Evolutionary conservation across 2,888 invertebrate genomes (phyloP).

Genomic region (Torymus auratus): DNA sequence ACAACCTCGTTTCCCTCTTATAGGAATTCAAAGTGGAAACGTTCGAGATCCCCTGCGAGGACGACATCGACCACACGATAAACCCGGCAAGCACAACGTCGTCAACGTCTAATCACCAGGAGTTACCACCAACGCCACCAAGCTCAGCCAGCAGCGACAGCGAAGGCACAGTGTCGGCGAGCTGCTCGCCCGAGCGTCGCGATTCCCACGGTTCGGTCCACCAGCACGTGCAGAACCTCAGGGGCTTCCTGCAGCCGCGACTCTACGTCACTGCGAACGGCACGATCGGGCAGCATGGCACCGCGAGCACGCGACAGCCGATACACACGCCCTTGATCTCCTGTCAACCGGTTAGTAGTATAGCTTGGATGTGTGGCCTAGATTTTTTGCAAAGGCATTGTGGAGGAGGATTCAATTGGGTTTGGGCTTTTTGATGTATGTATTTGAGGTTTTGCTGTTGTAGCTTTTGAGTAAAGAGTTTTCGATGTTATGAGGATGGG

Average conservation of each 20-base stretch:
- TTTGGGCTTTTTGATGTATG: no score
- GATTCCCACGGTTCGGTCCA: conserved; percentile 71
- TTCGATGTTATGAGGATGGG: no score
- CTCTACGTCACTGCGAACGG: conserved; percentile 68
- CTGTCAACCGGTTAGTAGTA: conserved; percentile 85
- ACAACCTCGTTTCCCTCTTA: not conserved
- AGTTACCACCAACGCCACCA: conserved; percentile 91
- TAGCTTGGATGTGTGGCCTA: not conserved
- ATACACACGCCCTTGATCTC: conserved; percentile 93
- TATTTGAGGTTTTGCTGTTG: no score
- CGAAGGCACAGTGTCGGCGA: conserved; percentile 85
- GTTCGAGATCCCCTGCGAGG: conserved; percentile 41
- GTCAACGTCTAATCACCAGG: conserved; percentile 2
- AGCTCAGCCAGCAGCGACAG: conserved; percentile 89
- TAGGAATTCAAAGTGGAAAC: conserved; percentile 58
- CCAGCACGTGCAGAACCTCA: conserved; percentile 69
- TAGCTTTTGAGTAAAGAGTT: no score
- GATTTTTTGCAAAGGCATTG: no score
- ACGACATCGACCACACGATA: conserved; percentile 52
- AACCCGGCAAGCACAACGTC: not conserved
- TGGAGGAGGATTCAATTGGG: no score
- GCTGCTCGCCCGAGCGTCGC: conserved; percentile 75
- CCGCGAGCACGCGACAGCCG: conserved; percentile 81
- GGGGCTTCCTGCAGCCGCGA: conserved; percentile 70
- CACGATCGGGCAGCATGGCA: conserved; percentile 39